A percentile compares a stretch with the other conserved stretches of the same genome.
Evolutionary conservation across 1,140 invertebrate species (phyloP).

Genomic region (Danaus melanippus): DNA sequence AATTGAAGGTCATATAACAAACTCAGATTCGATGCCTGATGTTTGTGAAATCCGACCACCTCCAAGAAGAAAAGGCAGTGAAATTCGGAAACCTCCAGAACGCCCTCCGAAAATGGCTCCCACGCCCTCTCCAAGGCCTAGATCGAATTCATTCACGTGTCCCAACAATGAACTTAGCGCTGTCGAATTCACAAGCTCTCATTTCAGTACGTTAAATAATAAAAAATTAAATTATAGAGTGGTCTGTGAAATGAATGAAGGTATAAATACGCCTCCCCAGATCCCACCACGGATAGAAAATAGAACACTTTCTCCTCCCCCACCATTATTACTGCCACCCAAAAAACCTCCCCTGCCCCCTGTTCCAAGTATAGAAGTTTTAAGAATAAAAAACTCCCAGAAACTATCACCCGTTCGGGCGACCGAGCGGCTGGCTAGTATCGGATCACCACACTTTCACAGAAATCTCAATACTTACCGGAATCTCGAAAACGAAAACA

Average conservation of each 20-base stretch:
- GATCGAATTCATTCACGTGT: conserved; percentile 72
- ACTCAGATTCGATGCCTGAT: conserved; percentile 58
- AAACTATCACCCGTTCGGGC: conserved; percentile 58
- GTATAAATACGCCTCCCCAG: conserved; percentile 53
- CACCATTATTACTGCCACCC: conserved; percentile 74
- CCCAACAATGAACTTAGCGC: conserved; percentile 55
- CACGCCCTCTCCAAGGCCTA: conserved; percentile 68
- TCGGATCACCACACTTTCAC: conserved; percentile 74
- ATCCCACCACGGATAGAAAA: conserved; percentile 71
- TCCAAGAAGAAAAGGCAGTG: conserved; percentile 72
- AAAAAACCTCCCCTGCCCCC: conserved; percentile 82
- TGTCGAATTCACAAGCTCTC: conserved; percentile 59
- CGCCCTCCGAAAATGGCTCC: conserved; percentile 75
- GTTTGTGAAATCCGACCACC: conserved; percentile 72
- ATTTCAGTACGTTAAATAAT: conserved; percentile 66
- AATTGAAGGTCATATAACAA: conserved; percentile 43
- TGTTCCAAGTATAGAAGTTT: conserved; percentile 75
- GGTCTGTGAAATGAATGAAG: conserved; percentile 60
- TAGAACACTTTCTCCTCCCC: conserved; percentile 71
- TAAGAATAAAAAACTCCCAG: conserved; percentile 63
- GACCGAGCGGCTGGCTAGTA: conserved; percentile 70
- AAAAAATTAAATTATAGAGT: conserved; percentile 65
- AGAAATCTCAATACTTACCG: conserved; percentile 70
- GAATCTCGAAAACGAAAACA: conserved; percentile 67
- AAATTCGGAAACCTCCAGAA: conserved; percentile 68